A percentile compares a stretch with the other conserved stretches of the same genome.
Evolutionary conservation across 1,140 invertebrate genomes (phyloP).

Genomic region (Colletes gigas): DNA sequence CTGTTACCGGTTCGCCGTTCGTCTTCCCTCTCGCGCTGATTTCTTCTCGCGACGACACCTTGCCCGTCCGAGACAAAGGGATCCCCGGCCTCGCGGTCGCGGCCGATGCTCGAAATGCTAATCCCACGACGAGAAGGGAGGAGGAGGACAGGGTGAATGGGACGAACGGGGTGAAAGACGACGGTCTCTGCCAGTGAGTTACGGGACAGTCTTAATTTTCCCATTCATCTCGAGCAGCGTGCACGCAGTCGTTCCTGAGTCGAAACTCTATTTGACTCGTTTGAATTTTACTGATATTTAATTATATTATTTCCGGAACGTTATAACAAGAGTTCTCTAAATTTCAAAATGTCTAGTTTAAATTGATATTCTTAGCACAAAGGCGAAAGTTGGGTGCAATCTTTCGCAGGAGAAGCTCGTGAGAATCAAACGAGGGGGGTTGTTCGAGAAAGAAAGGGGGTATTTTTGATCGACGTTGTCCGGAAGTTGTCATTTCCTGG

Average conservation of each 20-base stretch:
- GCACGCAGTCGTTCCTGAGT: too few relatives aligned
- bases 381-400: too few relatives aligned
- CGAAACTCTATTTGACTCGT: too few relatives aligned
- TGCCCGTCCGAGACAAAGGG: constrained; percentile 65
- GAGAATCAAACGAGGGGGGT: too few relatives aligned
- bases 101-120: constrained; percentile 71
- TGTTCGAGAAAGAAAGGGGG: too few relatives aligned
- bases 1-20: constrained; percentile 54
- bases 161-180: constrained; percentile 34
- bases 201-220: constrained; percentile 68
- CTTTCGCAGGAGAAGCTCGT: too few relatives aligned
- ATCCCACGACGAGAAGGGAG: constrained; percentile 52
- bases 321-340: too few relatives aligned
- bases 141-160: constrained; percentile 25
- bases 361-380: too few relatives aligned
- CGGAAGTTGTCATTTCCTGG: constrained; percentile 25
- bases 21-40: constrained; percentile 32
- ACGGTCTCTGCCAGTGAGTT: constrained; percentile 43
- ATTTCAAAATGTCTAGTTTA: too few relatives aligned
- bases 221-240: constrained; percentile 49
- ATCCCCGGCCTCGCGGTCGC: constrained; percentile 63
- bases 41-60: constrained; percentile 61
- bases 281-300: too few relatives aligned
- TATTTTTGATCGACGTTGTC: background rate
- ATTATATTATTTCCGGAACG: too few relatives aligned